These are phyloP conservation scores for Seira sanloemensis DNA, from an alignment of 2,888 invertebrate genomes.

Conservation along the genomic window DNA sequence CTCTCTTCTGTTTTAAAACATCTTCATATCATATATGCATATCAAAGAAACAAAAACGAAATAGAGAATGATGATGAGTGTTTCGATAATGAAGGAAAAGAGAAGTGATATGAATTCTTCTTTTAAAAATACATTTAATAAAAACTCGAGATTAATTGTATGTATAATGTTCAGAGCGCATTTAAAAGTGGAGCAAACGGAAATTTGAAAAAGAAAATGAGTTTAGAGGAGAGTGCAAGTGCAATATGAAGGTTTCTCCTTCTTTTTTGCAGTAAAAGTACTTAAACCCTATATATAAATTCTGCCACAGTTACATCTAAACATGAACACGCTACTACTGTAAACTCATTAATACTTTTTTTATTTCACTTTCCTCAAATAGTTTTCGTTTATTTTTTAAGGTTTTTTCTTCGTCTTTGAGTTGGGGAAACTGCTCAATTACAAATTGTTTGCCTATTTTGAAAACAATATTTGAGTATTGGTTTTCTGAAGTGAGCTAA, in stretches of 20 bases:
- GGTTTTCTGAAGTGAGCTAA: not conserved
- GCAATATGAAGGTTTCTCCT: conserved; percentile 10
- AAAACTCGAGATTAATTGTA: conserved; percentile 49
- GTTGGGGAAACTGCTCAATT: too few relatives aligned
- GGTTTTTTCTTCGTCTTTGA: too few relatives aligned
- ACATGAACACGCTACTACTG: not conserved
- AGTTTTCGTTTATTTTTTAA: too few relatives aligned
- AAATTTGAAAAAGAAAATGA: conserved; percentile 50
- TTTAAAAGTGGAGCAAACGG: conserved; percentile 55
- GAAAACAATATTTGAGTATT: not conserved
- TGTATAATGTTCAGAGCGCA: conserved; percentile 30
- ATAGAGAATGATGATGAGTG: conserved; percentile 52
- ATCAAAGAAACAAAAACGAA: not conserved
- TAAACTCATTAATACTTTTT: not conserved
- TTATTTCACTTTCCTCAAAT: too few relatives aligned
- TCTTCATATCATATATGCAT: not conserved
- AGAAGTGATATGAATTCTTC: conserved; percentile 48
- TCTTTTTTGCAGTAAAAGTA: conserved; percentile 6
- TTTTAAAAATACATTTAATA: conserved; percentile 4
- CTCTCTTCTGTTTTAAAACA: too few relatives aligned
- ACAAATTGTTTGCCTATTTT: too few relatives aligned
- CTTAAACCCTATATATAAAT: not conserved
- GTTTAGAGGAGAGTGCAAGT: conserved; percentile 25
- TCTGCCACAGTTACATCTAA: not conserved
- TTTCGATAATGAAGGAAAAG: conserved; percentile 56